phyloP scores from a whole-genome alignment of 2,113 vertebrate species.

The Smithornis capensis region DNA sequence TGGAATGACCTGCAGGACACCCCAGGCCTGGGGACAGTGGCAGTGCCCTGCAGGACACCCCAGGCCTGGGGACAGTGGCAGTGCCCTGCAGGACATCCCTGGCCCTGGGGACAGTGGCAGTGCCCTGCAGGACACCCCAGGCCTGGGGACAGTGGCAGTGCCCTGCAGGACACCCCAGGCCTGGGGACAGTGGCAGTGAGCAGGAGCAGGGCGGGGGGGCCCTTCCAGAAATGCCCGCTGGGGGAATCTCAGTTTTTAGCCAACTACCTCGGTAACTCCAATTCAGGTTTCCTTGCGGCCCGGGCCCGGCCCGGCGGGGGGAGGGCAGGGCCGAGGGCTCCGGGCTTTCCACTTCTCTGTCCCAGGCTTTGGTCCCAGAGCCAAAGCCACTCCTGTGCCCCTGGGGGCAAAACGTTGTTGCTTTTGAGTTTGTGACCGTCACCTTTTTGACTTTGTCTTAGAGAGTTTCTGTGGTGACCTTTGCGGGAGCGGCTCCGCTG shows the following conservation, averaged over 20 bases:
- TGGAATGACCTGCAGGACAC: too few species aligned
- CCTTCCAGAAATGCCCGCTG: constrained; percentile 42
- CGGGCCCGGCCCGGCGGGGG: constrained; percentile 18
- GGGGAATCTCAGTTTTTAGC: constrained; percentile 75
- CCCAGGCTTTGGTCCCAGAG: constrained; percentile 45
- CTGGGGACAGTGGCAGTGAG: background rate
- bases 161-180: background rate
- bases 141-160: too few species aligned
- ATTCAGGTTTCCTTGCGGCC: constrained; percentile 79
- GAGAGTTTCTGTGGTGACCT: constrained; percentile 17
- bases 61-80: too few species aligned
- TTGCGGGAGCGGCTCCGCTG: background rate
- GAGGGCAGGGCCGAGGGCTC: constrained; percentile 44
- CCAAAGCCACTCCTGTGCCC: constrained; percentile 53
- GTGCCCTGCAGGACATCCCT: too few species aligned
- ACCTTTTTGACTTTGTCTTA: background rate
- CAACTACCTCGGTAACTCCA: constrained; percentile 82
- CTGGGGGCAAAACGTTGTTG: constrained; percentile 13
- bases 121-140: too few species aligned
- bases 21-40: too few species aligned
- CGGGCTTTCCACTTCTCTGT: constrained; percentile 39
- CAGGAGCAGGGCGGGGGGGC: background rate
- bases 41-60: too few species aligned
- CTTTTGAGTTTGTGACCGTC: constrained; percentile 25
- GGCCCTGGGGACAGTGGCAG: too few species aligned